Evolutionary conservation across 2,797 vertebrate genomes (phyloP), one percentile per base, ranked within the genome.

Genomic region (Tragopan temminckii): DNA sequence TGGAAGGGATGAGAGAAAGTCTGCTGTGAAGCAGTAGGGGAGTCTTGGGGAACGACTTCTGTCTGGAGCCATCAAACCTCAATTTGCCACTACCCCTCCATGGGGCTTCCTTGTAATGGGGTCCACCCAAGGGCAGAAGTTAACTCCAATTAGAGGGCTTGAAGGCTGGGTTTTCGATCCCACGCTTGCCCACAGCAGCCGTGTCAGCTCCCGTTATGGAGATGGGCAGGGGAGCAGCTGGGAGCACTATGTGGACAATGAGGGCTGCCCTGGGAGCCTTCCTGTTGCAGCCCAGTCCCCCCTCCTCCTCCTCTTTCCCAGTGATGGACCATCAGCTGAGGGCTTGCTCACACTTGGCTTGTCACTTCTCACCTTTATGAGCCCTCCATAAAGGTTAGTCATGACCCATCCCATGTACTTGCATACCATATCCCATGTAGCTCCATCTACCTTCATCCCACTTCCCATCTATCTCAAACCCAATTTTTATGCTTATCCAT

Each of bases 171-270:
- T 36, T 36, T 33, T 7, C 84, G n/a, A 14, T 88, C 81, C 85
- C 88, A 68, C 12, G 13, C 68, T 89, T 46, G 68, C 58, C 81
- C 12, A 17, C 72, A 50, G 93, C 50, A 90, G 62, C 89, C 9
- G 7, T 92, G 94, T 95, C 96, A 97, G 90, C 62, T 95, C 84
- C n/a, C 21, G 88, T 95, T 93, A 94, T 84, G 66, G 87, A 94
- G 88, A 95, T 16, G 79, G 88, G 69, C 66, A 24, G 61, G 66
- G 83, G 9, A 85, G 93, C 95, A 93, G 90, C 94, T 97, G 90
- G 68, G 77, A 89, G 17, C 85, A 16, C 77, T 9, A 29, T 70
- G 90, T 5, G 90, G 88, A 84, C 93, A 93, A 91, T 82, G 81
- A 84, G 31, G 71, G 48, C 75, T 71, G 78, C 86, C 91, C 88